phyloP scores from a whole-genome alignment of 2,113 vertebrate species.

The Tinamus guttatus region DNA sequence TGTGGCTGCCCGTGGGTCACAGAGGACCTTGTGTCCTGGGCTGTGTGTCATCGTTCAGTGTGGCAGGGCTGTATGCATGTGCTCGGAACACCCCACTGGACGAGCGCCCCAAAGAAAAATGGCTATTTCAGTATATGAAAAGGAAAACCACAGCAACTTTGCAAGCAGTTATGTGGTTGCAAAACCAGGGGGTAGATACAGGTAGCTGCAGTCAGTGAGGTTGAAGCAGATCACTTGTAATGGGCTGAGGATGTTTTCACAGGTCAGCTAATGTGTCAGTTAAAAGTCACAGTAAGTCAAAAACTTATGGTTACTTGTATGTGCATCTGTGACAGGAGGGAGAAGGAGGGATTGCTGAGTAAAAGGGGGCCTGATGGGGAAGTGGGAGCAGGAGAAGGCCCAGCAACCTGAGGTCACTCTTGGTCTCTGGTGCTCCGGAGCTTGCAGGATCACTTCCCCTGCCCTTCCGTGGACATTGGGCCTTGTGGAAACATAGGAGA shows the following conservation, averaged over 20 bases:
- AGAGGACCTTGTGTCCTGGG: neutral
- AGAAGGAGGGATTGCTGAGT: neutral
- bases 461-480: rapidly evolving
- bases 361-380: neutral
- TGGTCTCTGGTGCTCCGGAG: neutral
- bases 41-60: neutral
- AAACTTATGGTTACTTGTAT: neutral
- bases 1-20: neutral
- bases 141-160: neutral
- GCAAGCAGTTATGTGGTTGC: neutral
- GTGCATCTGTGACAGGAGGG: neutral
- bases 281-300: neutral
- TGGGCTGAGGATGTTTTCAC: neutral
- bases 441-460: neutral
- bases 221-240: neutral
- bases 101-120: neutral
- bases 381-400: neutral
- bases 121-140: neutral
- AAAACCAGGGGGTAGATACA: neutral
- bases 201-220: neutral
- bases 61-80: neutral
- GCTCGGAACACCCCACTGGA: neutral
- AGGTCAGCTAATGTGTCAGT: neutral
- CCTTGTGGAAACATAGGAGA: neutral
- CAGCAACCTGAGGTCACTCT: neutral